Evolutionary conservation across 1,140 invertebrate genomes (phyloP).

Genomic region (Aphidius gifuensis): DNA sequence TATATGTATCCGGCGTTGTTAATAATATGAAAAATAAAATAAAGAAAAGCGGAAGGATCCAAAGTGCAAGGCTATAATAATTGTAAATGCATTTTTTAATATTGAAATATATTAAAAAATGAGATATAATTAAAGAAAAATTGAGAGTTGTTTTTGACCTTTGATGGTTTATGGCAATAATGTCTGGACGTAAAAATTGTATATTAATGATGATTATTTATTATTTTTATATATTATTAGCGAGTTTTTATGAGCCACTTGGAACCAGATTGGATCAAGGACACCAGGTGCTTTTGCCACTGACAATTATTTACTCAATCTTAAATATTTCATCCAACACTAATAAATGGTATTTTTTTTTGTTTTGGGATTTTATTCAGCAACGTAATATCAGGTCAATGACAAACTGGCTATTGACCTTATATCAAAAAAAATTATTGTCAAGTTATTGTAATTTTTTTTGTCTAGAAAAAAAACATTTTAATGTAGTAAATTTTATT

Average conservation of each 20-base stretch:
- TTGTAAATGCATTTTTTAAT: no score
- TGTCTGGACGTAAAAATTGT: no score
- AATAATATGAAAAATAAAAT: background rate
- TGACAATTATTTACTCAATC: background rate
- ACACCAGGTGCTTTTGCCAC: slow-evolving; percentile 11
- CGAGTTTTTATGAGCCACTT: background rate
- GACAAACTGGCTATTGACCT: slow-evolving; percentile 4
- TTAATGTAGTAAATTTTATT: background rate
- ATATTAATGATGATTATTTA: no score
- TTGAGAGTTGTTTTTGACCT: no score
- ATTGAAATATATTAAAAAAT: no score
- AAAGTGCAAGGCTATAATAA: no score
- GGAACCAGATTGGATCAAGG: slow-evolving; percentile 17
- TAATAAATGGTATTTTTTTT: background rate
- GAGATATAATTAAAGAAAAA: no score
- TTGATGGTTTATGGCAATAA: no score
- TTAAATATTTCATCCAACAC: background rate
- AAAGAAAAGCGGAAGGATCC: slow-evolving; percentile 3
- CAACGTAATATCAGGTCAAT: background rate
- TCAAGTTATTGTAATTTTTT: background rate
- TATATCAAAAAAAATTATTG: background rate
- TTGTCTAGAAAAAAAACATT: background rate
- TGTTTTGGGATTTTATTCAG: background rate
- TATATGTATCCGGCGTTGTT: slow-evolving; percentile 32
- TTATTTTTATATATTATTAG: no score